Percentiles rank a stretch among this genome's conserved stretches.
Evolutionary conservation across 1,140 invertebrate species (phyloP).

Genomic region (Apis cerana): DNA sequence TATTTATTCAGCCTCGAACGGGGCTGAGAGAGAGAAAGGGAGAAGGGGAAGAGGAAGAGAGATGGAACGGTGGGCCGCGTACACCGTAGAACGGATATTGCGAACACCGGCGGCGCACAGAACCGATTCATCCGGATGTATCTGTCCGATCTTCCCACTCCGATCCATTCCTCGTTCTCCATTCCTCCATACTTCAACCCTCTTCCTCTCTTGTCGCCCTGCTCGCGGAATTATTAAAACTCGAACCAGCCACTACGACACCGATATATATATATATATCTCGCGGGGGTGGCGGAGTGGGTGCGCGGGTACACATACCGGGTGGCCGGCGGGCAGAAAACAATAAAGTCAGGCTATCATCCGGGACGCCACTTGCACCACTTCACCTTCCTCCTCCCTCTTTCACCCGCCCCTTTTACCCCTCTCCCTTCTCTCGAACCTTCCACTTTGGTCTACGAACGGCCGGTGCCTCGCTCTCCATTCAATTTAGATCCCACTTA

Average conservation of each 20-base stretch:
- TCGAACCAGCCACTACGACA: slow-evolving; percentile 63
- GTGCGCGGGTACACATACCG: slow-evolving; percentile 53
- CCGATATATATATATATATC: slow-evolving; percentile 37
- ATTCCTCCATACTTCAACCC: slow-evolving; percentile 17
- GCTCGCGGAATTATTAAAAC: slow-evolving; percentile 69
- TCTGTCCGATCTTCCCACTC: neutral
- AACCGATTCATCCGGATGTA: slow-evolving; percentile 50
- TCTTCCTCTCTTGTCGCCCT: slow-evolving; percentile 55
- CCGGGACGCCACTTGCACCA: slow-evolving; percentile 65
- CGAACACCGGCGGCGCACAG: slow-evolving; percentile 42
- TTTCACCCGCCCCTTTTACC: neutral
- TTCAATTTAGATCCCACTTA: slow-evolving; percentile 72
- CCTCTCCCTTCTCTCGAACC: slow-evolving; percentile 7
- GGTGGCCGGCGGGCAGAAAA: slow-evolving; percentile 69
- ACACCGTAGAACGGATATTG: slow-evolving; percentile 53
- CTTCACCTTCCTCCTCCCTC: slow-evolving; percentile 53
- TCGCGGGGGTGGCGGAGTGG: slow-evolving; percentile 10
- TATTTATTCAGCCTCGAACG: slow-evolving; percentile 61
- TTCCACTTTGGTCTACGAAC: slow-evolving; percentile 54
- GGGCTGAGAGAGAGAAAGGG: neutral
- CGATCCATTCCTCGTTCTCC: neutral
- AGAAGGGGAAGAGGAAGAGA: neutral
- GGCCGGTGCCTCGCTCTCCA: slow-evolving; percentile 61
- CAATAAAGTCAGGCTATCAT: slow-evolving; percentile 69
- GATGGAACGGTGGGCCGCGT: neutral